These are phyloP conservation scores for Rhopilema esculentum DNA, from an alignment of 30 jellyfish, hydroid and myxozoan genomes.

Conservation along the genomic window DNA sequence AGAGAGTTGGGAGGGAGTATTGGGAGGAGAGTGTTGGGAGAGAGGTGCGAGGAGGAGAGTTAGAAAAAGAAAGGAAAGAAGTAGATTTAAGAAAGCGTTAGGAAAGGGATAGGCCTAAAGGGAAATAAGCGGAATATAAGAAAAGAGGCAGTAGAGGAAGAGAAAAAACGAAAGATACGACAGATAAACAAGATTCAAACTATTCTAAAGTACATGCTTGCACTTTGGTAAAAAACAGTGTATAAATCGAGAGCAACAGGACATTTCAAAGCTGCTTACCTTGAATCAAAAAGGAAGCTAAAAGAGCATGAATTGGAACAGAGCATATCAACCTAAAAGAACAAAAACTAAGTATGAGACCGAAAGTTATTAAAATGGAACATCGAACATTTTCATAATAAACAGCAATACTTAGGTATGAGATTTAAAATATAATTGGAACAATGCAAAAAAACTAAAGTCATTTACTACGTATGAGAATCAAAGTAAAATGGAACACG, in stretches of 20 bases:
- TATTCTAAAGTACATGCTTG: too few species aligned
- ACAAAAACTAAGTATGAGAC: background rate
- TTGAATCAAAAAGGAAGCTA: slow-evolving; percentile 72
- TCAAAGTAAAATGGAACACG: too few species aligned
- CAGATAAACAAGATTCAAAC: too few species aligned
- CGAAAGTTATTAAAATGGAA: too few species aligned
- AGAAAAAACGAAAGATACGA: too few species aligned
- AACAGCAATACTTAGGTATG: background rate
- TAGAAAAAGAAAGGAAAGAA: too few species aligned
- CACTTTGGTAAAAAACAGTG: background rate
- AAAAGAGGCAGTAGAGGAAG: too few species aligned
- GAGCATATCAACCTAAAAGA: slow-evolving; percentile 63
- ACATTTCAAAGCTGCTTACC: slow-evolving; percentile 25
- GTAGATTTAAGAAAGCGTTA: too few species aligned
- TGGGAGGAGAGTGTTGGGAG: too few species aligned
- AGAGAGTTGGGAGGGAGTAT: background rate
- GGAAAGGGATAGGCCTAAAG: too few species aligned
- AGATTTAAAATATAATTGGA: background rate
- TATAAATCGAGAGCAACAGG: background rate
- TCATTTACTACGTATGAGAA: slow-evolving; percentile 4
- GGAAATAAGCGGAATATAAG: too few species aligned
- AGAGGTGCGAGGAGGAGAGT: too few species aligned
- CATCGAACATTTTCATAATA: background rate
- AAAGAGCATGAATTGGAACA: slow-evolving; percentile 73
- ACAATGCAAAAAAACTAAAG: background rate